Base-by-base conservation (phyloP, 1,140 invertebrate species). In the Protaetia brevitarsis region DNA sequence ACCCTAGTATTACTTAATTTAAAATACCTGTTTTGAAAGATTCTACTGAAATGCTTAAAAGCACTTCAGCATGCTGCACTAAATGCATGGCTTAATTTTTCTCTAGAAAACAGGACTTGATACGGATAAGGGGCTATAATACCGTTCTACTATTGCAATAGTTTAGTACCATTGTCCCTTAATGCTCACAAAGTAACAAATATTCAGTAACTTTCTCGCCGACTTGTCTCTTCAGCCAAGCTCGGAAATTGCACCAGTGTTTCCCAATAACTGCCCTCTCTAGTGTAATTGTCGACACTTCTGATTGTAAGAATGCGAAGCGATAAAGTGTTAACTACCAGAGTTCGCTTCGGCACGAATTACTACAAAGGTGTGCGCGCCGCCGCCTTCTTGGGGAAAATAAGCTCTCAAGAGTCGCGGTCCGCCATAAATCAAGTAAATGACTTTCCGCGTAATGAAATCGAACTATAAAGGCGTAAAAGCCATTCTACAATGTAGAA, bases 301-400 rank as follows among this genome's bases (percentile, higher is more conserved):
- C 57, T 59, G 23, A 59, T 59, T 59, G 57, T 59, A 59, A 56
- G 45, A 56, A 56, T 36, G 34, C 34, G 34, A 36, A 51, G 41
- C 41, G 41, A 21, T 51, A 51, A 51, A 51, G 16, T 51, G 41
- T 51, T 51, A 51, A 51, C 41, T 51, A 23, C 41, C 8, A 23
- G 19, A 51, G 41, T 51, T 51, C 41, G 11, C 41, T 51, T 11
- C 31, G 31, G 41, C 26, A 51, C 19, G 41, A 51, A 51, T 51
- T 51, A 19, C 41, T 51, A 51, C 41, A 51, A 51, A 51, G 41
- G 41, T 16, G 41, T 19, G 41, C 41, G 41, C 41, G 6, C 8
- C 31, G n/a, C n/a, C n/a, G 8, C 7, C 41, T 51, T 51, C 26
- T 51, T 23, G 1, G 41, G 19, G 41, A 51, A 45, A 51, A 19